Evolutionary conservation across 2,113 vertebrate genomes (phyloP).

Genomic region (Lontra canadensis): DNA sequence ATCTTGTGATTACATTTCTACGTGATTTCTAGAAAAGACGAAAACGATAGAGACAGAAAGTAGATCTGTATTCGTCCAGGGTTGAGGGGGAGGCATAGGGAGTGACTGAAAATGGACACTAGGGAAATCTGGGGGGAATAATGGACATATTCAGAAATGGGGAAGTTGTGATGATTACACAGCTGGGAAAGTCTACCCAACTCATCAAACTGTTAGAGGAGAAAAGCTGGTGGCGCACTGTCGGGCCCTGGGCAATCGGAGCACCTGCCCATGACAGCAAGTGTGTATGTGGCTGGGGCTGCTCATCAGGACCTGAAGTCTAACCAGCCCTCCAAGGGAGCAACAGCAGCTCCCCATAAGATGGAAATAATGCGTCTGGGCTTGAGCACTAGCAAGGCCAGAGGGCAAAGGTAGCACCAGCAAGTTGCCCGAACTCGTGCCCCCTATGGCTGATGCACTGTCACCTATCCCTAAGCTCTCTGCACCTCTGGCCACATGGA

Average conservation of each 20-base stretch:
- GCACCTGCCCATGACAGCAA: neutral
- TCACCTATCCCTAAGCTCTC: neutral
- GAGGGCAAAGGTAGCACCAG: neutral
- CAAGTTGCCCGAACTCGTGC: neutral
- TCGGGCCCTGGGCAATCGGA: rapidly evolving
- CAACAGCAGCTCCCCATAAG: rapidly evolving
- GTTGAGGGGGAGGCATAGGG: neutral
- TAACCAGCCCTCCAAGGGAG: neutral
- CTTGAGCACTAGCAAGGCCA: no score
- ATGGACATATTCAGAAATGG: neutral
- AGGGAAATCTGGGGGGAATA: neutral
- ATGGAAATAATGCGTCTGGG: rapidly evolving
- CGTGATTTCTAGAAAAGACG: neutral
- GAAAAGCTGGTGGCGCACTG: neutral
- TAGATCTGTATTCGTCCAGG: neutral
- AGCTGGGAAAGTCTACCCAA: neutral
- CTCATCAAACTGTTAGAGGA: neutral
- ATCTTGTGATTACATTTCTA: neutral
- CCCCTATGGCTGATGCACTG: rapidly evolving
- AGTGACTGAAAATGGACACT: neutral
- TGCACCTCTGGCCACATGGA: neutral
- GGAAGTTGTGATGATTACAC: neutral
- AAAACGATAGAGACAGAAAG: neutral
- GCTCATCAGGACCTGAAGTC: neutral
- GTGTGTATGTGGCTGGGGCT: no score